phyloP scores from a whole-genome alignment of 2,797 vertebrate species.

The Tauraco hartlaubi region DNA sequence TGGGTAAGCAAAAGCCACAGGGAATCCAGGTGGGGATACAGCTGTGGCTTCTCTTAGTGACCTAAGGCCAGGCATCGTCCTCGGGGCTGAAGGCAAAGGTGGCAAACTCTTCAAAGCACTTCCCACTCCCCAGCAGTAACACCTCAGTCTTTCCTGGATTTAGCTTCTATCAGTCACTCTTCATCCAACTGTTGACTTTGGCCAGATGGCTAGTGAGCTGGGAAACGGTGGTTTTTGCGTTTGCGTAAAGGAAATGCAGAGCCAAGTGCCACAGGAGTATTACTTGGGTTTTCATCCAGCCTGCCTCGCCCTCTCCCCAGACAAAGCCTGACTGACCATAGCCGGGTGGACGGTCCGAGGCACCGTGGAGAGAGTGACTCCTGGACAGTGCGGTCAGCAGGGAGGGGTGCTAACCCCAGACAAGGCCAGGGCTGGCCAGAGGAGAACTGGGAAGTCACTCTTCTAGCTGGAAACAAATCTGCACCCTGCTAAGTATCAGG shows the following conservation, averaged over 20 bases:
- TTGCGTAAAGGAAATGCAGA: not conserved
- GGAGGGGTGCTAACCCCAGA: not conserved
- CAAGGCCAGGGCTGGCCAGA: not conserved
- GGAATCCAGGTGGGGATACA: not conserved
- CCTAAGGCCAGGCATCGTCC: not conserved
- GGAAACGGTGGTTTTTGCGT: not conserved
- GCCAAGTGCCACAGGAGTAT: slow-evolving; percentile 57
- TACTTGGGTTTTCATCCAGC: slow-evolving; percentile 19
- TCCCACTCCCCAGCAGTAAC: slow-evolving; percentile 29
- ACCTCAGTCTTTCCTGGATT: slow-evolving; percentile 66
- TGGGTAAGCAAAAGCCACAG: not conserved
- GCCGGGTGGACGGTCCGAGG: not conserved
- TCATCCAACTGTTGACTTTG: slow-evolving; percentile 49
- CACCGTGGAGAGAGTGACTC: not conserved
- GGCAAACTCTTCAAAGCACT: slow-evolving; percentile 44
- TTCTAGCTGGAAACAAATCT: slow-evolving; percentile 15
- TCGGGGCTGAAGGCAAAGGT: not conserved
- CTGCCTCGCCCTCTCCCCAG: slow-evolving; percentile 16
- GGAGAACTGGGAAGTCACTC: not conserved
- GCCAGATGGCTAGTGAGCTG: not conserved
- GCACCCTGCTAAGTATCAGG: not conserved
- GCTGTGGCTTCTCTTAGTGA: not conserved
- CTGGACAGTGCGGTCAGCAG: not conserved
- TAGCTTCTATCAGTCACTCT: not conserved
- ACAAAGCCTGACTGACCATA: slow-evolving; percentile 14